Conservation (phyloP, 1,140 invertebrate species). For the Nephotettix cincticeps region DNA sequence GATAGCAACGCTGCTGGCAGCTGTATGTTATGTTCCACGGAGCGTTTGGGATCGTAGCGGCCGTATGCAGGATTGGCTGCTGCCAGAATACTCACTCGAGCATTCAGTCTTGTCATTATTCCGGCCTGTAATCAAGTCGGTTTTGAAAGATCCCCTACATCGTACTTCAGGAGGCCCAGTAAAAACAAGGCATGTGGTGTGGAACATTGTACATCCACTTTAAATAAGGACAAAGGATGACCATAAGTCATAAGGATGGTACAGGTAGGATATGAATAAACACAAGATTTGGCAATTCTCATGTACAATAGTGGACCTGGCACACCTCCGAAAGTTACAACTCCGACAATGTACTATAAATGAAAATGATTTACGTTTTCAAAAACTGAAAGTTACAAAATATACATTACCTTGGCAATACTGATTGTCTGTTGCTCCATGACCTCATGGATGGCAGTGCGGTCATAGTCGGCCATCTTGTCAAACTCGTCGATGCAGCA, state of each 20-base stretch:
- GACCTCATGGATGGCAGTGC: conserved; percentile 98
- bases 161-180: no score
- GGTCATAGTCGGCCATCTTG: conserved; percentile 96
- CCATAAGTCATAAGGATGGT: no score
- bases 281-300: no score
- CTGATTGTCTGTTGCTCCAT: conserved; percentile 99
- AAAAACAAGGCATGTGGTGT: no score
- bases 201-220: no score
- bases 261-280: no score
- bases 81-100: conserved; percentile 88
- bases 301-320: no score
- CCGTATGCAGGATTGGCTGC: conserved; percentile 99
- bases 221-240: no score
- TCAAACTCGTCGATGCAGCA: conserved; percentile 99
- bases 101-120: conserved; percentile 75
- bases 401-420: conserved; percentile 95
- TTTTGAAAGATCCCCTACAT: no score
- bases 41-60: conserved; percentile 92
- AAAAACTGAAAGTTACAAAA: background rate
- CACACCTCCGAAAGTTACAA: no score
- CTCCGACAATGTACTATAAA: background rate
- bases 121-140: conserved; percentile 67
- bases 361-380: conserved; percentile 1
- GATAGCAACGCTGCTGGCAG: conserved; percentile 97
- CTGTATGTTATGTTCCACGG: conserved; percentile 97